Conservation (phyloP, 2,797 vertebrate species). For the Enteromius viviparus region DNA sequence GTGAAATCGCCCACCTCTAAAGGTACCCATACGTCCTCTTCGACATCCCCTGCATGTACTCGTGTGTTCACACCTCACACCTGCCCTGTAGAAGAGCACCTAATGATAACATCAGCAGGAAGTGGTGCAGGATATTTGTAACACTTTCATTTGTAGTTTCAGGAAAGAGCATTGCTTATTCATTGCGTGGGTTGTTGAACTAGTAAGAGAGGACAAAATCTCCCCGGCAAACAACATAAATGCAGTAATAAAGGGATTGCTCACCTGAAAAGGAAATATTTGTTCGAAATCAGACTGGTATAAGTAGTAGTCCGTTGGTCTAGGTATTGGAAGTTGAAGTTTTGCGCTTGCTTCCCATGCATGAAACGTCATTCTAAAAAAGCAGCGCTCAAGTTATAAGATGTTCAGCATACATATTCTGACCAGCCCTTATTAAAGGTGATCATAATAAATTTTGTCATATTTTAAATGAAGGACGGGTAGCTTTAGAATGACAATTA, state of each 20-base stretch:
- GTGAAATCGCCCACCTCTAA: too few species aligned
- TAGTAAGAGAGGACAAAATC: too few species aligned
- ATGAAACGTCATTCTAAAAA: too few species aligned
- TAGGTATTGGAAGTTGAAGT: too few species aligned
- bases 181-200: conserved; percentile 13
- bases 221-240: neutral
- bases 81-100: conserved; percentile 37
- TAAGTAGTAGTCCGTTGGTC: neutral
- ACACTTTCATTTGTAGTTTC: conserved; percentile 13
- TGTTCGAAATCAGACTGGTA: neutral
- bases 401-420: too few species aligned
- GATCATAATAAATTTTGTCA: too few species aligned
- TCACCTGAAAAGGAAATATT: neutral
- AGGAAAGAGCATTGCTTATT: neutral
- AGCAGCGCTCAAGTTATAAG: too few species aligned
- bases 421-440: too few species aligned
- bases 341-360: too few species aligned
- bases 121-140: conserved; percentile 33
- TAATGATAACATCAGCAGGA: conserved; percentile 46
- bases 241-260: neutral
- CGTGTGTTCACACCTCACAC: conserved; percentile 29
- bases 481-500: too few species aligned
- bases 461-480: too few species aligned
- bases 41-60: neutral
- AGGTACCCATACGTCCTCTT: neutral